Evolutionary conservation across 2,797 vertebrate genomes (phyloP), one percentile per base, ranked within the genome.

Genomic region (Ceryle rudis): DNA sequence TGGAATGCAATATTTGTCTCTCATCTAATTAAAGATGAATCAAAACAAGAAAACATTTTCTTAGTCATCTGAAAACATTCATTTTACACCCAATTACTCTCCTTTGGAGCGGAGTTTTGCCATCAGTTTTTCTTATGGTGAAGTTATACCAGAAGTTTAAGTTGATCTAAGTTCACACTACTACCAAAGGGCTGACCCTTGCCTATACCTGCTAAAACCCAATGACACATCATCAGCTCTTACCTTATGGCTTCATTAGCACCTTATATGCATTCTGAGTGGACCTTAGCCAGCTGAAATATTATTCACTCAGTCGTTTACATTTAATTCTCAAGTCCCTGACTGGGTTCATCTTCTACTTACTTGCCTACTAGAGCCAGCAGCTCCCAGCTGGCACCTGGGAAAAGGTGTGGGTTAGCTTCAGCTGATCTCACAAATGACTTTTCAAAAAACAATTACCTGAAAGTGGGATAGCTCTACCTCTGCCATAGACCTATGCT

Each of bases 21-120:
- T 74, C 20, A 39, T 49, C 41, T 92, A 89, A 93, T 82, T 82
- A 93, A 84, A 89, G 60, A 91, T 14, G 4, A 93, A 92, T 81
- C 14, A 91, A 93, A 95, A 81, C 23, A 75, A 57, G 78, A 54
- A 9, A 23, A 0, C 7, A 11, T 73, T 71, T 74, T 64, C 33
- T 81, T 81, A 94, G 31, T 71, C 31, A 88, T 75, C 33, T 5
- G 6, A 96, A 74, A 2, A 0, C 54, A 51, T 46, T 54, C 2
- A 80, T 66, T 95, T 82, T 87, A 61, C 18, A 85, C 10, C 8
- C 2, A 57, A 49, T 62, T 82, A 26, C 28, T 71, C 37, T 91
- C 19, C 16, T 89, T 67, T 81, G 20, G 26, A 78, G 21, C 52
- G 13, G 35, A 89, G 4, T 67, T 93, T 79, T 89, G 10, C 6